A percentile compares a stretch with the other conserved stretches of the same genome.
Evolutionary conservation across 2,113 vertebrate species (phyloP).

Genomic region (Myiopsitta monachus): DNA sequence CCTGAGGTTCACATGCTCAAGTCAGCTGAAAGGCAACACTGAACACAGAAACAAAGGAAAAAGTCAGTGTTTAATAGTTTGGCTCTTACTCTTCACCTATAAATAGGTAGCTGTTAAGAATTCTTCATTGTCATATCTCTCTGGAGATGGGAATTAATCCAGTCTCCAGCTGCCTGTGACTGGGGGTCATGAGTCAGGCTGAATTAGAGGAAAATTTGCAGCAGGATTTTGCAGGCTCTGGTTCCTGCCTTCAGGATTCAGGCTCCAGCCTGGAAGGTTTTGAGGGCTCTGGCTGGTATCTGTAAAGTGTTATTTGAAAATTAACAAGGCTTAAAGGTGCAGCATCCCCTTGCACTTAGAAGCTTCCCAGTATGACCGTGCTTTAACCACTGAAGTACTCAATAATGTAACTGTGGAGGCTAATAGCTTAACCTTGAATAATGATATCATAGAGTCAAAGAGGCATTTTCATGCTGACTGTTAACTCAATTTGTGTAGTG

Average conservation of each 20-base stretch:
- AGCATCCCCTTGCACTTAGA: neutral
- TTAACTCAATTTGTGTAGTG: neutral
- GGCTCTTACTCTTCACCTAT: slow-evolving; percentile 14
- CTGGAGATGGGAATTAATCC: slow-evolving; percentile 48
- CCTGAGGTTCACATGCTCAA: neutral
- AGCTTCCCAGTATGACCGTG: neutral
- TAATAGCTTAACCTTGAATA: neutral
- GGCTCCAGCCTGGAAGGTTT: slow-evolving; percentile 32
- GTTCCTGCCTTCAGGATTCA: slow-evolving; percentile 54
- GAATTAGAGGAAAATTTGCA: slow-evolving; percentile 51
- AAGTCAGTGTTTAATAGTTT: neutral
- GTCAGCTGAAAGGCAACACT: neutral
- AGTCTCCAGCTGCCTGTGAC: slow-evolving; percentile 48
- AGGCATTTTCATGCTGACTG: neutral
- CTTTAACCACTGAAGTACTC: neutral
- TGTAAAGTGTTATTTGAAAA: slow-evolving; percentile 40
- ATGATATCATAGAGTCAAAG: neutral
- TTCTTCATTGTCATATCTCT: neutral
- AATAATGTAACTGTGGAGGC: neutral
- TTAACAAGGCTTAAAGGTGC: slow-evolving; percentile 3
- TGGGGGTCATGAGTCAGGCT: slow-evolving; percentile 53
- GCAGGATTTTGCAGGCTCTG: neutral
- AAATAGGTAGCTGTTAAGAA: slow-evolving; percentile 52
- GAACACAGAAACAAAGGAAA: neutral
- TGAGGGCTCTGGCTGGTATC: slow-evolving; percentile 32